phyloP scores from a whole-genome alignment of 2,113 vertebrate species.

The Sinocyclocheilus anophthalmus region DNA sequence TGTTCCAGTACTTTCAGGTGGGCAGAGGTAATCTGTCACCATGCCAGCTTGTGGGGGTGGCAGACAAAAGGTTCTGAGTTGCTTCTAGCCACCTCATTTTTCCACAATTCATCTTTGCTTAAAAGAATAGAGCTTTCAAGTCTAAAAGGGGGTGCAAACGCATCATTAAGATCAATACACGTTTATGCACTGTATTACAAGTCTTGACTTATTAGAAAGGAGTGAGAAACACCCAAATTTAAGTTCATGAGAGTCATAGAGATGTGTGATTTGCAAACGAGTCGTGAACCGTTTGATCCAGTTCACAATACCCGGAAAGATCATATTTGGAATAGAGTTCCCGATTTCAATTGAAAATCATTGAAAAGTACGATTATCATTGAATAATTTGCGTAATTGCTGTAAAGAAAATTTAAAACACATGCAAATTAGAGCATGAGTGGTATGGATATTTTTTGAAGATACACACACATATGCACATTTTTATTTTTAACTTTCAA shows the following conservation, averaged over 20 bases:
- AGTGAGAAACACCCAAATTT: neutral
- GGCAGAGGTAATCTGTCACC: slow-evolving; percentile 13
- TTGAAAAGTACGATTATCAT: neutral
- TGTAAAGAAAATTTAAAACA: neutral
- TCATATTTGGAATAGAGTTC: too few species aligned
- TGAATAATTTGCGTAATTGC: neutral
- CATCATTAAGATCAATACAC: neutral
- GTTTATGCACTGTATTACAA: neutral
- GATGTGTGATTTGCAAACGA: neutral
- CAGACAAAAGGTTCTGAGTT: slow-evolving; percentile 16
- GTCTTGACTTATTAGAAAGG: neutral
- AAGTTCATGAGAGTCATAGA: neutral
- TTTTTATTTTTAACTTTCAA: neutral
- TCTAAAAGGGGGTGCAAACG: neutral
- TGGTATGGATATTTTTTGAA: neutral
- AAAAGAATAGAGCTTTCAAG: neutral
- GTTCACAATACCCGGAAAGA: neutral
- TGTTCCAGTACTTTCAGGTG: slow-evolving; percentile 1
- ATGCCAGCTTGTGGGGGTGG: neutral
- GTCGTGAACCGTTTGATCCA: neutral
- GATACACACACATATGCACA: neutral
- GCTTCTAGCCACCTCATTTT: slow-evolving; percentile 10
- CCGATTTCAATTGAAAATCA: neutral
- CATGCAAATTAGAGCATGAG: too few species aligned
- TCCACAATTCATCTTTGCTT: neutral